Evolutionary conservation across 2,113 vertebrate species (phyloP).

Genomic region (Ranitomeya imitator): DNA sequence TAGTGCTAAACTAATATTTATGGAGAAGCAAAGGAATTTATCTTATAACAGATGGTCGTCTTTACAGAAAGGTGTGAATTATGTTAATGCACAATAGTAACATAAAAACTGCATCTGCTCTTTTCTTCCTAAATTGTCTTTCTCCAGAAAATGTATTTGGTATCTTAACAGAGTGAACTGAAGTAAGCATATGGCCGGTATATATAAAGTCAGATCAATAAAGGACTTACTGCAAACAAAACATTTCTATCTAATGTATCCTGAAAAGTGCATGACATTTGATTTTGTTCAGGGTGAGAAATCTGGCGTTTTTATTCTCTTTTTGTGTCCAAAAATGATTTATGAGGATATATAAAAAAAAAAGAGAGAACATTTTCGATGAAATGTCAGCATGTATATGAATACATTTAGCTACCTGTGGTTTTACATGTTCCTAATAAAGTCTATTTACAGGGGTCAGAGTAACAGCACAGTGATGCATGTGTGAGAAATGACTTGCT

Average conservation of each 20-base stretch:
- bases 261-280: slow-evolving; percentile 46
- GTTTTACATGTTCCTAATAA: neutral
- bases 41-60: slow-evolving; percentile 51
- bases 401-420: slow-evolving; percentile 23
- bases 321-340: slow-evolving; percentile 49
- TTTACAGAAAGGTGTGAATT: slow-evolving; percentile 53
- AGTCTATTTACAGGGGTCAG: neutral
- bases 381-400: slow-evolving; percentile 33
- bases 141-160: slow-evolving; percentile 22
- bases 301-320: slow-evolving; percentile 14
- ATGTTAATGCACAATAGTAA: slow-evolving; percentile 50
- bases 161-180: slow-evolving; percentile 2
- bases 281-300: slow-evolving; percentile 15
- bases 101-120: slow-evolving; percentile 53
- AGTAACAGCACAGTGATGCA: neutral
- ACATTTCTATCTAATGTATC: slow-evolving; percentile 30
- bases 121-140: slow-evolving; percentile 44
- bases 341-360: slow-evolving; percentile 47
- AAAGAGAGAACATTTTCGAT: slow-evolving; percentile 13
- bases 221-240: slow-evolving; percentile 25
- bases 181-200: slow-evolving; percentile 40
- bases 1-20: slow-evolving; percentile 42
- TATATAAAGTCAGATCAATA: slow-evolving; percentile 31
- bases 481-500: neutral
- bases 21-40: slow-evolving; percentile 16